Conservation (phyloP, 2,888 invertebrate species). For the Heliconius aoede region DNA sequence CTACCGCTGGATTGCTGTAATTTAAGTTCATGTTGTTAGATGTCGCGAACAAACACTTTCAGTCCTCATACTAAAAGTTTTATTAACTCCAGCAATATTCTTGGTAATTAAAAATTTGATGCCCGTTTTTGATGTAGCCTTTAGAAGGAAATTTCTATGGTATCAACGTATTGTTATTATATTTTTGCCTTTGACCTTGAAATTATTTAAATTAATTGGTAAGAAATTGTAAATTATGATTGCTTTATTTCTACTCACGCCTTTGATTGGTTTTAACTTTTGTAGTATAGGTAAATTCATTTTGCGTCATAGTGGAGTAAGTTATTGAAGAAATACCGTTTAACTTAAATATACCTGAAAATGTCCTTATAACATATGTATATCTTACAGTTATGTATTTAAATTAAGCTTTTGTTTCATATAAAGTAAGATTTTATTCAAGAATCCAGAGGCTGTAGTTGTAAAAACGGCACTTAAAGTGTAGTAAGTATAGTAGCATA, state of each 20-base stretch:
- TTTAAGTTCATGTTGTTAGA: slow-evolving; percentile 5
- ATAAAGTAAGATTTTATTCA: background rate
- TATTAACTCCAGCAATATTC: slow-evolving; percentile 38
- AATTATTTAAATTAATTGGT: slow-evolving; percentile 10
- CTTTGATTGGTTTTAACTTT: background rate
- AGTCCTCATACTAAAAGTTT: background rate
- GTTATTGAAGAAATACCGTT: background rate
- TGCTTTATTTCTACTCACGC: background rate
- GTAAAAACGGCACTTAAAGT: background rate
- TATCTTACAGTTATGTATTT: background rate
- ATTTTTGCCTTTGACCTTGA: slow-evolving; percentile 17
- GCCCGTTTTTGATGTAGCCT: slow-evolving; percentile 26
- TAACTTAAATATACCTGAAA: background rate
- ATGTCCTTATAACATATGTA: background rate
- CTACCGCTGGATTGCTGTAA: no score
- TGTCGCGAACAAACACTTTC: background rate
- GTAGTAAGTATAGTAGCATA: no score
- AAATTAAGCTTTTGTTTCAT: background rate
- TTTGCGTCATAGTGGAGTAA: background rate
- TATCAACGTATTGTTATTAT: slow-evolving; percentile 12
- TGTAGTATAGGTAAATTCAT: background rate
- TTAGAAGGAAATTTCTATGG: slow-evolving; percentile 32
- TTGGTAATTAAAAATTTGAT: slow-evolving; percentile 48
- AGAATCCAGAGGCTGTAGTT: background rate
- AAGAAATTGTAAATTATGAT: background rate